Evolutionary conservation across 2,888 invertebrate genomes (phyloP), one percentile per base, ranked within the genome.

Genomic region (Laothoe populi): DNA sequence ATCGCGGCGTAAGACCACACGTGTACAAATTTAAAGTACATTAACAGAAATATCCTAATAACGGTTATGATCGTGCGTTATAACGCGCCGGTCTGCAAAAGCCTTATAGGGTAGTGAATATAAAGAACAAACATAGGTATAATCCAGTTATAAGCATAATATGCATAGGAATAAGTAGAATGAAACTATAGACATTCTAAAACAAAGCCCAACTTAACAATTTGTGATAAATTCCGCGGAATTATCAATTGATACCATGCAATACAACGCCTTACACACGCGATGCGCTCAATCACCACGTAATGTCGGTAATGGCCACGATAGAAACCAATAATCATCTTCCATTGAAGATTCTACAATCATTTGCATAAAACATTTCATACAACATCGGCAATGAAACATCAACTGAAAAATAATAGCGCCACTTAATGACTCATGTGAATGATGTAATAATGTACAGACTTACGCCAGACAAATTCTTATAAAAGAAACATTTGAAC

Each of bases 391-490:
- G 86, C 86, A 87, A 84, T 88, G 90, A 71, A 84, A 61, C 65
- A 64, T 60, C 63, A 67, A 59, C 40, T 61, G 70, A 66, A 68
- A 66, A 66, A 66, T 40, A 67, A 64, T 63, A 65, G 66, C 64
- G 60, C 64, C 57, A 64, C 61, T 64, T 71, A 73, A 71, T 79
- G 78, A 78, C 75, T 78, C 73, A 74, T 64, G 67, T 73, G 77
- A 73, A 82, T 92, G 92, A 91, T 91, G 91, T 87, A 91, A 92
- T 75, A 84, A 72, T 70, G 62, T 59, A 63, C 71, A 83, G 82
- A 83, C 81, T 92, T 90, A 79, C 90, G 80, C 78, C 79, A 91
- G 88, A 84, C 86, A 66, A 81, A 84, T 88, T 84, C 82, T 75
- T 73, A 71, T 69, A 73, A 82, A 79, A 72, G 69, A 77, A 77